Conservation (phyloP, 2,113 vertebrate genomes). For the Azemiops feae region DNA sequence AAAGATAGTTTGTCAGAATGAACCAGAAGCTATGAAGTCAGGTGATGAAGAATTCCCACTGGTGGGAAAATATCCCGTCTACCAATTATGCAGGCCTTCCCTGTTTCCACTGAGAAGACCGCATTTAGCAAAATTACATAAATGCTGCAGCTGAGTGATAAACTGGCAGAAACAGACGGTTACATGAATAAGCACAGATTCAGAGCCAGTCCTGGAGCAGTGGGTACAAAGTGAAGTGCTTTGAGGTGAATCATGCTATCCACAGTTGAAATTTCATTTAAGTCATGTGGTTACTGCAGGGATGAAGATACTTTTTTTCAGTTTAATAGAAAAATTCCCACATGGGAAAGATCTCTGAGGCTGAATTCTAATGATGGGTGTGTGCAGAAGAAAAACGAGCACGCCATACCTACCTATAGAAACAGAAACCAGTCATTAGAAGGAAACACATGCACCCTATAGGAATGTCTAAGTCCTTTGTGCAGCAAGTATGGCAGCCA, state of each 20-base stretch:
- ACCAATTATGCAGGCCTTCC: background rate
- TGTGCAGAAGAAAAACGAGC: background rate
- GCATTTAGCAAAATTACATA: background rate
- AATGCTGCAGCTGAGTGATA: background rate
- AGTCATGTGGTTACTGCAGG: background rate
- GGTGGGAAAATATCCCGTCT: background rate
- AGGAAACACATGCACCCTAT: background rate
- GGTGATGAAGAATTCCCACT: background rate
- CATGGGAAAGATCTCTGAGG: background rate
- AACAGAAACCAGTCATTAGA: background rate
- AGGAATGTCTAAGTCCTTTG: background rate
- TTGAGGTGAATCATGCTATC: background rate
- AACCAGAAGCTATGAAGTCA: background rate
- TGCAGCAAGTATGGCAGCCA: background rate
- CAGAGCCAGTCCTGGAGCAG: background rate
- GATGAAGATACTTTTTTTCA: background rate
- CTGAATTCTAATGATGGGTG: background rate
- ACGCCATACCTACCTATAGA: background rate
- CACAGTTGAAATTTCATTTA: background rate
- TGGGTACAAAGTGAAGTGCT: background rate
- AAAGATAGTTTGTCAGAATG: background rate
- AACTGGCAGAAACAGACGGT: background rate
- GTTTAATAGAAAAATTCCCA: background rate
- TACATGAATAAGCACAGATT: background rate
- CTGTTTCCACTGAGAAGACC: background rate